Conservation (phyloP, 1,140 invertebrate genomes). For the Brachystomella parvula region DNA sequence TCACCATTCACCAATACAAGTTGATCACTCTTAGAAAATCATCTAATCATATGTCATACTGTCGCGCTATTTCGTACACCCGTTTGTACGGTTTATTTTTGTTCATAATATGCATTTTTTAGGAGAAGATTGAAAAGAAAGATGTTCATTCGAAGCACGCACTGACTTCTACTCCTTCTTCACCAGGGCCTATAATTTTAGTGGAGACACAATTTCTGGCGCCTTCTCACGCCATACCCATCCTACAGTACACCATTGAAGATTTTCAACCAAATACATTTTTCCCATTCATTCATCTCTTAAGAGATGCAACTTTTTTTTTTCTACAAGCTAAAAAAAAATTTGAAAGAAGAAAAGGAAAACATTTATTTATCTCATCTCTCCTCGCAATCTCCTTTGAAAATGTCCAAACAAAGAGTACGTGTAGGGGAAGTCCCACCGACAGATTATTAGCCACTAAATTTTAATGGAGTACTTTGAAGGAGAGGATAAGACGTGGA, state of each 20-base stretch:
- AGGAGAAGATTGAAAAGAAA: conserved; percentile 13
- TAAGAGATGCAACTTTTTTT: neutral
- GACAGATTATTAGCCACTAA: too few species aligned
- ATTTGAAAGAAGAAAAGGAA: conserved; percentile 9
- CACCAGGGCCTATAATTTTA: conserved; percentile 36
- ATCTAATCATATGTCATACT: too few species aligned
- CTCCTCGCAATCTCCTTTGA: neutral
- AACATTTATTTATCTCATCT: neutral
- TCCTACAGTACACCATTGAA: too few species aligned
- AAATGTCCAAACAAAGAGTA: neutral
- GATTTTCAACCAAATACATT: neutral
- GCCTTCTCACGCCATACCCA: conserved; percentile 38
- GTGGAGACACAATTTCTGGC: conserved; percentile 39
- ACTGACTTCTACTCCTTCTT: conserved; percentile 15
- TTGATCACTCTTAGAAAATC: too few species aligned
- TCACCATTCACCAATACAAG: neutral
- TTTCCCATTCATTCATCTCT: conserved; percentile 34
- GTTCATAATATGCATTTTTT: conserved; percentile 2
- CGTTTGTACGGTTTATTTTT: too few species aligned
- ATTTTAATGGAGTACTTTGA: too few species aligned
- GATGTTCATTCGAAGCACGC: conserved; percentile 32
- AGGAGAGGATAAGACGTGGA: too few species aligned
- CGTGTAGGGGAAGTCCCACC: too few species aligned
- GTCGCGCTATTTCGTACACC: too few species aligned
- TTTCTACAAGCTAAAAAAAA: neutral